Evolutionary conservation across 2,888 invertebrate species (phyloP).

Genomic region (Perizoma flavofasciatum): DNA sequence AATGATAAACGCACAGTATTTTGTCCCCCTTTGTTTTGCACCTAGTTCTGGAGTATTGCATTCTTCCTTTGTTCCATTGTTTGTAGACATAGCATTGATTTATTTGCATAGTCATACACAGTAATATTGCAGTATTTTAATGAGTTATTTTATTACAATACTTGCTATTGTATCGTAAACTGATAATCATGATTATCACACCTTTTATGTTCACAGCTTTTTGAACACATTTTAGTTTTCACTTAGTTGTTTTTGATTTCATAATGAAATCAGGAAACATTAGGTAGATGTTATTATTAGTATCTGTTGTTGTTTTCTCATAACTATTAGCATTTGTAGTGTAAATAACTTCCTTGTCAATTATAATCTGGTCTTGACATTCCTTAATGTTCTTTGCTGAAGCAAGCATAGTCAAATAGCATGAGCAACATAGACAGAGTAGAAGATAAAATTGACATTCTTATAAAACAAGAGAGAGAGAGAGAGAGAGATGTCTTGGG

Average conservation of each 20-base stretch:
- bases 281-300: constrained; percentile 9
- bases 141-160: constrained; percentile 8
- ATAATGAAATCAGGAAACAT: constrained; percentile 1
- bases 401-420: no score
- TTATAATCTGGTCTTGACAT: constrained; percentile 20
- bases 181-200: constrained; percentile 5
- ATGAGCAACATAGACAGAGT: no score
- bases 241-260: neutral
- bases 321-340: constrained; percentile 1
- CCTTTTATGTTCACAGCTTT: constrained; percentile 7
- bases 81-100: constrained; percentile 37
- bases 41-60: constrained; percentile 50
- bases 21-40: constrained; percentile 59
- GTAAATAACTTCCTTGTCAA: neutral
- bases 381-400: neutral
- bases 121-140: constrained; percentile 23
- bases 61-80: constrained; percentile 70
- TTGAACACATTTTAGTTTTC: constrained; percentile 3
- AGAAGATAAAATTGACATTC: no score
- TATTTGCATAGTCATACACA: constrained; percentile 36
- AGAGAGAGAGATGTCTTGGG: no score
- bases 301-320: constrained; percentile 3
- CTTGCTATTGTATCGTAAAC: constrained; percentile 4
- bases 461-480: no score
- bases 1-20: constrained; percentile 55